Evolutionary conservation across 1,140 invertebrate species (phyloP), one percentile per base, ranked within the genome.

Genomic region (Psix sp.): DNA sequence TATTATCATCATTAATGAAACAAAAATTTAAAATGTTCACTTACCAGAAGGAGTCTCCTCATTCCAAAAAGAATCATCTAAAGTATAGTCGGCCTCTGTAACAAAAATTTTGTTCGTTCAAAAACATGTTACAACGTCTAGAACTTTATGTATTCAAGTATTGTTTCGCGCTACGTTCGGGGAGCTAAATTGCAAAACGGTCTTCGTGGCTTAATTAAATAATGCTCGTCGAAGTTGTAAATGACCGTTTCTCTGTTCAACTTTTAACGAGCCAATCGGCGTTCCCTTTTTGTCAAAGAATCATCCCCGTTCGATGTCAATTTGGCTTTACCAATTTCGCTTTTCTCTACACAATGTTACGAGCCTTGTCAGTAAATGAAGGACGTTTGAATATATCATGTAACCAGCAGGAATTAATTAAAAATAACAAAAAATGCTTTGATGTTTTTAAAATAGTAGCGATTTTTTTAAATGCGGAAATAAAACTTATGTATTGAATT

Each of bases 21-120:
- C n/a, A n/a, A n/a, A n/a, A n/a, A n/a, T n/a, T n/a, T n/a, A n/a
- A n/a, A n/a, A n/a, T n/a, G n/a, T 48, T 46, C 24, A 91, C 93
- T 94, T 84, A 95, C 94, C 93, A 82, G 92, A 91, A 86, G 93
- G 93, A 89, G 91, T 94, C 86, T 95, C 94, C 86, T 94, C 93
- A 88, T 94, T 95, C 94, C 94, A 95, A 89, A 94, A 94, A 77
- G 94, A 94, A 88, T 95, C 94, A 89, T 96, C 94, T 88, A 95
- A 90, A 76, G 93, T 94, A 85, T 95, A 95, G 88, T 95, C 93
- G 81, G 93, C 93, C 90, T 95, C 94, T 96, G 92, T 31, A 94
- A 94, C 57, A 56, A 1, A 71, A 88, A 80, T 10, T 2, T 29
- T 24, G n/a, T n/a, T n/a, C n/a, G n/a, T n/a, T n/a, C n/a, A n/a